Percentiles rank a stretch among this genome's conserved stretches.
phyloP scores from a whole-genome alignment of 92 coral and sea anemone species.

The Micromussa lordhowensis region DNA sequence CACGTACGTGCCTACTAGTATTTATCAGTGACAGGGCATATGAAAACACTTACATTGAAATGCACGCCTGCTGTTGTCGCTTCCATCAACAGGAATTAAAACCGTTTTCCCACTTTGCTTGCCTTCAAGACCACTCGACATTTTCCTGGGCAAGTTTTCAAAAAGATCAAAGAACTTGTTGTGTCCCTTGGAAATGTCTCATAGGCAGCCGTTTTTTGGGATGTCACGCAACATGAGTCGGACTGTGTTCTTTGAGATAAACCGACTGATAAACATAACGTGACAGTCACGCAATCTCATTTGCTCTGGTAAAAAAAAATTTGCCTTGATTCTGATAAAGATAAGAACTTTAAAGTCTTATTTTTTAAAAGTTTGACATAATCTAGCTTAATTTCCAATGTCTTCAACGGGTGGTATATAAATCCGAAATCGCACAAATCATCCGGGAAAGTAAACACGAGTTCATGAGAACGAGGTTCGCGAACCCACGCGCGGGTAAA shows the following conservation, averaged over 20 bases:
- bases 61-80: conserved; percentile 73
- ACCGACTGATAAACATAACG: too few relatives aligned
- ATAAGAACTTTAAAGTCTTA: neutral
- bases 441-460: neutral
- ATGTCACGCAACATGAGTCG: neutral
- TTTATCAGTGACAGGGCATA: too few relatives aligned
- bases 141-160: neutral
- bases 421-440: neutral
- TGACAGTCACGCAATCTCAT: neutral
- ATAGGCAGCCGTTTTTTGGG: neutral
- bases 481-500: conserved; percentile 4
- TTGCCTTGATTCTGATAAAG: neutral
- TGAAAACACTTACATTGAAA: conserved; percentile 60
- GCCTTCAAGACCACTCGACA: conserved; percentile 1
- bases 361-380: neutral
- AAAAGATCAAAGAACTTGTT: neutral
- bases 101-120: conserved; percentile 11
- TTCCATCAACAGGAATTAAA: conserved; percentile 57
- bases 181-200: neutral
- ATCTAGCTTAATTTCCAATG: neutral
- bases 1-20: neutral
- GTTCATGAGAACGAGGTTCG: conserved; percentile 34
- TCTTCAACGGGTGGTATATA: neutral
- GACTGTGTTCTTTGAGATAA: too few relatives aligned
- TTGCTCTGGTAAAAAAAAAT: neutral